phyloP scores from a whole-genome alignment of 2,888 invertebrate species.

The Biston stratarius region DNA sequence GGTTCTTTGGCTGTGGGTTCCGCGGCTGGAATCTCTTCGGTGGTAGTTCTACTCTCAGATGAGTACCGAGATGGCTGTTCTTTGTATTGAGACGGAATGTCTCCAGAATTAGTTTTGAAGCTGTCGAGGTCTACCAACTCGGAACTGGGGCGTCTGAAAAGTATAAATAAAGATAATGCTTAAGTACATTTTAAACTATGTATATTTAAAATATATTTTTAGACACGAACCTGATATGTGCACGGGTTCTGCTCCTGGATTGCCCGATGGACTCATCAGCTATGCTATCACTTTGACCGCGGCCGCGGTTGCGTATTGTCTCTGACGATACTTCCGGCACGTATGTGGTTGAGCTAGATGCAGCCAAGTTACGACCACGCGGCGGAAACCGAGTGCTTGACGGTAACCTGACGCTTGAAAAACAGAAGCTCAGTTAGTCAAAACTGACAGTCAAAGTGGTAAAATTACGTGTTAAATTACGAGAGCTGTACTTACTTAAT shows the following conservation, averaged over 20 bases:
- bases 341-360: conserved; percentile 80
- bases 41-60: conserved; percentile 80
- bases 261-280: conserved; percentile 81
- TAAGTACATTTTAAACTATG: background rate
- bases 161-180: background rate
- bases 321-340: conserved; percentile 79
- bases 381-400: conserved; percentile 95
- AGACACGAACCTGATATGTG: conserved; percentile 83
- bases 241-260: conserved; percentile 85
- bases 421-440: background rate
- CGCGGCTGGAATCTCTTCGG: conserved; percentile 85
- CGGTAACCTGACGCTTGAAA: conserved; percentile 86
- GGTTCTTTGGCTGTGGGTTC: conserved; percentile 61
- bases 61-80: conserved; percentile 78
- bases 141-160: conserved; percentile 89
- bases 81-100: conserved; percentile 84
- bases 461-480: background rate
- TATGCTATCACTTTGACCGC: conserved; percentile 75
- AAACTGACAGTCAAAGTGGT: background rate
- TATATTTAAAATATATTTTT: background rate
- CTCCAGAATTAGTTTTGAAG: conserved; percentile 91
- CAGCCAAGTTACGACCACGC: conserved; percentile 85
- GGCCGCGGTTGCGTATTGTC: conserved; percentile 73
- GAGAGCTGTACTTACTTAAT: conserved; percentile 64
- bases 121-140: conserved; percentile 94